A percentile compares a stretch with the other conserved stretches of the same genome.
Conservation (phyloP, 1,140 invertebrate genomes). For the Hycleus cichorii region DNA sequence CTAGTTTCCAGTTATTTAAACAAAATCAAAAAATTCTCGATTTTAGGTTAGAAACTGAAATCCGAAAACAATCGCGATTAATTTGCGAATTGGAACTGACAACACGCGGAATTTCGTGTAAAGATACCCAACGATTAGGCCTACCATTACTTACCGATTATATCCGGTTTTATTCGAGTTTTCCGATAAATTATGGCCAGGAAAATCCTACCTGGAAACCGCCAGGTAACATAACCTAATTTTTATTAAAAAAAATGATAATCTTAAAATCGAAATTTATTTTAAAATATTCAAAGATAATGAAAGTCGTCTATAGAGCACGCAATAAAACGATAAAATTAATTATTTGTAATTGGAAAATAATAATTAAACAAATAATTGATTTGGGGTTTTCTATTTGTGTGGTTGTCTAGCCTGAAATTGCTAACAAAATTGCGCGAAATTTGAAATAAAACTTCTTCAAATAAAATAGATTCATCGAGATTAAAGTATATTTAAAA, state of each 20-base stretch:
- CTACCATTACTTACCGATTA: constrained; percentile 26
- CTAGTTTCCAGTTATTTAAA: background rate
- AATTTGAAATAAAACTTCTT: background rate
- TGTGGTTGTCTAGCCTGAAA: no score
- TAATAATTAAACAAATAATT: no score
- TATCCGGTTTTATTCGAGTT: constrained; percentile 31
- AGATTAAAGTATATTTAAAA: no score
- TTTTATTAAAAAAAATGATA: background rate
- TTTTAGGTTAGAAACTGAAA: constrained; percentile 26
- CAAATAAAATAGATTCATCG: no score
- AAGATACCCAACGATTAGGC: constrained; percentile 27
- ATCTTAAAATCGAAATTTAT: no score
- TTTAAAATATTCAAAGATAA: no score
- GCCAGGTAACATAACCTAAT: constrained; percentile 13
- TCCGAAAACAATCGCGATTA: constrained; percentile 26
- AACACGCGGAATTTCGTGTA: constrained; percentile 24
- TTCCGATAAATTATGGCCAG: constrained; percentile 37
- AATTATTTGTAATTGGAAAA: no score
- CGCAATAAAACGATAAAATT: no score
- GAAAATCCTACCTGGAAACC: constrained; percentile 34
- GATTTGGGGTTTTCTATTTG: no score
- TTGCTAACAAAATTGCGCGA: no score
- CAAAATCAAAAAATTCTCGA: constrained; percentile 1
- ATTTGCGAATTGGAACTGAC: constrained; percentile 33
- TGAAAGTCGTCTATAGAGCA: no score